Base-by-base conservation (phyloP, 2,888 invertebrate genomes). In the Coenonympha glycerion region DNA sequence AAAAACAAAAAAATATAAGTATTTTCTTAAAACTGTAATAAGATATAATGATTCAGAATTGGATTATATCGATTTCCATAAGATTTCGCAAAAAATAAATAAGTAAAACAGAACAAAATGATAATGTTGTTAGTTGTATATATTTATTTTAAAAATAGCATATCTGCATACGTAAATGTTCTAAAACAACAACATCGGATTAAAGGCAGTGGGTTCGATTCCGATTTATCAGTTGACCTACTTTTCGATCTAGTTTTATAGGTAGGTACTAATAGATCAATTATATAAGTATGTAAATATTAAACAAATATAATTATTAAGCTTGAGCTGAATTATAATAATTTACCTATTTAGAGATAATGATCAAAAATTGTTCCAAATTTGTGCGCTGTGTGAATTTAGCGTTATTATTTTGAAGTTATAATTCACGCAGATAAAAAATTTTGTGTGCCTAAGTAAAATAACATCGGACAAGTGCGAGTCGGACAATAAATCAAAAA, bases 381-480 rank as follows among this genome's bases (percentile, higher is more conserved):
- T 69, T 76, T 76, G 75, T 76, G 74, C 76, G 76, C 71, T 65
- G 65, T 61, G 55, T 56, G 64, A 52, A 61, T 63, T 58, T 68
- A 68, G 64, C 60, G 52, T 62, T 59, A 45, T 39, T 52, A 37
- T 50, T 45, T 53, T 52, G 57, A 56, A 30, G 18, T 28, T 42
- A 30, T 19, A 30, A 42, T 19, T 31, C 42, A 42, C 42, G 9
- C 21, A 42, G 19, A 11, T 21, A 18, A 28, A 34, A 8, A 18
- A 18, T 18, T 6, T n/a, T n/a, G n/a, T n/a, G n/a, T n/a, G n/a
- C n/a, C n/a, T n/a, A n/a, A n/a, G n/a, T n/a, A n/a, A n/a, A n/a
- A n/a, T n/a, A n/a, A n/a, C n/a, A n/a, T n/a, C n/a, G n/a, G n/a
- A n/a, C n/a, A n/a, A n/a, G n/a, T n/a, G n/a, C n/a, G n/a, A n/a